These are phyloP conservation scores for Corythaixoides concolor DNA, from an alignment of 2,113 vertebrate genomes.

Conservation along the genomic window DNA sequence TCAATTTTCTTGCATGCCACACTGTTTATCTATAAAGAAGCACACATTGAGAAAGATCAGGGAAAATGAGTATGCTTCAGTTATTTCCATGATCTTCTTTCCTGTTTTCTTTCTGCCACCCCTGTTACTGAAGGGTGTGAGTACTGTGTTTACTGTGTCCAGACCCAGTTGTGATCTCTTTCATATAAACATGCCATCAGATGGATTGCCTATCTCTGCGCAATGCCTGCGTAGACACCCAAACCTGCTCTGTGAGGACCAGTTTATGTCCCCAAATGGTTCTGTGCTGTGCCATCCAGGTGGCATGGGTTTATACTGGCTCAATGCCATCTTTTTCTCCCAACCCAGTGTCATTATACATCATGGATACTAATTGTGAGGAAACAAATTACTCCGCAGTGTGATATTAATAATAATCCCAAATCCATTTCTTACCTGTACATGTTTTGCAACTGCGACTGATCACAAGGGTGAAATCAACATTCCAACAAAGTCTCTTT, in stretches of 20 bases:
- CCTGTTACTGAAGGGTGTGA: background rate
- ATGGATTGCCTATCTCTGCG: rapidly evolving
- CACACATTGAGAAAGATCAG: background rate
- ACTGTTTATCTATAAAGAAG: background rate
- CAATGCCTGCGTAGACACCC: background rate
- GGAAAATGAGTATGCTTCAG: background rate
- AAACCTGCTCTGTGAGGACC: background rate
- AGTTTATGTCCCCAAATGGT: rapidly evolving
- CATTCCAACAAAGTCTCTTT: background rate
- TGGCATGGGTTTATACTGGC: background rate
- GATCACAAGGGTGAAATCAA: background rate
- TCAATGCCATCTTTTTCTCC: background rate
- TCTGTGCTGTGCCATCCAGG: background rate
- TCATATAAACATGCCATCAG: background rate
- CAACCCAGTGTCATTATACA: background rate
- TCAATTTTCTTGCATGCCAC: background rate
- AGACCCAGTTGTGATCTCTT: background rate
- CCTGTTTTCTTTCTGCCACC: background rate
- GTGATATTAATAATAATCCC: background rate
- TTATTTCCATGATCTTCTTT: background rate
- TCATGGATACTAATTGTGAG: background rate
- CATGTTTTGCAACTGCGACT: background rate
- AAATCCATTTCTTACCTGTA: background rate
- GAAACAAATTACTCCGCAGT: background rate
- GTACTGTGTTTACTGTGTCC: background rate